Percentiles rank a stretch among this genome's conserved stretches.
Evolutionary conservation across 2,797 vertebrate genomes (phyloP).

Genomic region (Choloepus didactylus): DNA sequence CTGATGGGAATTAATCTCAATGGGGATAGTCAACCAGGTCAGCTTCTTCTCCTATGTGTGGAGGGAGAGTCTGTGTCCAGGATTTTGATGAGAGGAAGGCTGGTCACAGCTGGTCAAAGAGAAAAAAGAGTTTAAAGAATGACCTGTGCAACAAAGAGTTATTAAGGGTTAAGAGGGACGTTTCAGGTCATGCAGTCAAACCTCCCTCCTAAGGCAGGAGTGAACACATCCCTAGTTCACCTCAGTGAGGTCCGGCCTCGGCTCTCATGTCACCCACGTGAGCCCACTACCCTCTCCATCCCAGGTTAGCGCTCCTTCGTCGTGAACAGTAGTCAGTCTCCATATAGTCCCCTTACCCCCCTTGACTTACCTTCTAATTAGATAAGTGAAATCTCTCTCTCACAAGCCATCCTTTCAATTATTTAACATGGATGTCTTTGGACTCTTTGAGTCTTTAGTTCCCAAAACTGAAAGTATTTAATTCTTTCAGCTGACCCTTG

Average conservation of each 20-base stretch:
- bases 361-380: background rate
- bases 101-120: background rate
- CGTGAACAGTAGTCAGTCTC: background rate
- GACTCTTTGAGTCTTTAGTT: background rate
- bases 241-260: background rate
- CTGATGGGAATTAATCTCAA: background rate
- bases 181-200: background rate
- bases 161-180: background rate
- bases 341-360: rapidly evolving
- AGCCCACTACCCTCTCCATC: background rate
- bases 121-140: background rate
- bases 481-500: background rate
- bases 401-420: background rate
- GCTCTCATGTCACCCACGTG: rapidly evolving
- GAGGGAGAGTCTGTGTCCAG: background rate
- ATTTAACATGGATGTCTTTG: background rate
- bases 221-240: background rate
- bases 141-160: background rate
- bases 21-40: background rate
- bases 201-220: background rate
- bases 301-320: background rate
- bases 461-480: background rate
- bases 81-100: background rate
- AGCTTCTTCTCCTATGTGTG: background rate
- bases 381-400: background rate